These are phyloP conservation scores for Chascanopsetta lugubris DNA, from an alignment of 2,113 vertebrate genomes.

Conservation along the genomic window DNA sequence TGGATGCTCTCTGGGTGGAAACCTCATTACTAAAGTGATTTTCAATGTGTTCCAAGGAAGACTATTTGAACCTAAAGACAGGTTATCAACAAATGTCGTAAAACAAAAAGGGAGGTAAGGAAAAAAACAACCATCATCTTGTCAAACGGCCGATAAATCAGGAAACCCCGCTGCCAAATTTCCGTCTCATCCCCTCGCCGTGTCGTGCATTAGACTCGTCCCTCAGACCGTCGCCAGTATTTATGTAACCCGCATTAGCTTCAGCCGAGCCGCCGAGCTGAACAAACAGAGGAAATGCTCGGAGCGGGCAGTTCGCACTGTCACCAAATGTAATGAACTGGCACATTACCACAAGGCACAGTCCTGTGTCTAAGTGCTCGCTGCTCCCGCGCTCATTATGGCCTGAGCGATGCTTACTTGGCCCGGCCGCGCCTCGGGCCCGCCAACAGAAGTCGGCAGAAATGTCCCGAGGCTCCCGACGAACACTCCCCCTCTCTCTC, in stretches of 20 bases:
- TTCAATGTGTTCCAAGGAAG: conserved; percentile 1
- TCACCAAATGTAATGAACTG: conserved; percentile 73
- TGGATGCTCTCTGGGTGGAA: conserved; percentile 14
- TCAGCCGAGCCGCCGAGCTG: conserved; percentile 57
- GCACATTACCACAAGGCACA: conserved; percentile 63
- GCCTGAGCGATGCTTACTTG: conserved; percentile 49
- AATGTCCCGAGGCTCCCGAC: conserved; percentile 38
- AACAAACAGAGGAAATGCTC: conserved; percentile 65
- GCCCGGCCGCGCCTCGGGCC: conserved; percentile 22
- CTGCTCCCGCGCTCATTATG: conserved; percentile 60
- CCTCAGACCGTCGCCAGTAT: conserved; percentile 31
- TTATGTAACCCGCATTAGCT: conserved; percentile 60
- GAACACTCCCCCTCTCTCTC: conserved; percentile 28
- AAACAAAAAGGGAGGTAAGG: conserved; percentile 3
- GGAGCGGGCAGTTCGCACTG: conserved; percentile 53
- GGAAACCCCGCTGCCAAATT: conserved; percentile 19
- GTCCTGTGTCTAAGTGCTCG: conserved; percentile 51
- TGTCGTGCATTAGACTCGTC: conserved; percentile 35
- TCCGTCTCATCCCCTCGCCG: conserved; percentile 13
- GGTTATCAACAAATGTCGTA: conserved; percentile 15
- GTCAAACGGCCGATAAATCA: conserved; percentile 29
- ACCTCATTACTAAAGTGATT: conserved; percentile 4
- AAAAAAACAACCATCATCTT: not conserved
- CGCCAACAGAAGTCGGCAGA: conserved; percentile 33
- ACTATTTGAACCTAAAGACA: conserved; percentile 14